These are phyloP conservation scores for Cecidostiba fungosa DNA, from an alignment of 2,888 invertebrate genomes.

Conservation along the genomic window DNA sequence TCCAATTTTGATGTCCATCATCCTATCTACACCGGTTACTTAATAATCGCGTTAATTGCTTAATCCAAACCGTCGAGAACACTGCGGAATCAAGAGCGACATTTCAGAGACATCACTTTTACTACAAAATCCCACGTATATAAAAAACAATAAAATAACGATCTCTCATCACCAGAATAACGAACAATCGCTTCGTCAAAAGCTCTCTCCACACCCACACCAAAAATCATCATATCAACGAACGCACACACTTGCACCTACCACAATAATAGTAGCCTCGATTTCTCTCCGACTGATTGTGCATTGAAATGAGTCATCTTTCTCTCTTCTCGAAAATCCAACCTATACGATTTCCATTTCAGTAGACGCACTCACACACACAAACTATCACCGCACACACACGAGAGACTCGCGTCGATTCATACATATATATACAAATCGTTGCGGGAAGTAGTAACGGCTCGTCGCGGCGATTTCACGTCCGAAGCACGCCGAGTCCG, in stretches of 20 bases:
- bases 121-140: no score
- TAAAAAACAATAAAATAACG: no score
- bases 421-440: background rate
- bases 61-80: background rate
- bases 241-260: background rate
- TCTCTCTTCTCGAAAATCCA: background rate
- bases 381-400: background rate
- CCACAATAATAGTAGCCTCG: background rate
- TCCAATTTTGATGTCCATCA: background rate
- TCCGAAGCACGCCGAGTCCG: slow-evolving; percentile 66
- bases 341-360: background rate
- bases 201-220: background rate
- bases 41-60: background rate
- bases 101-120: no score
- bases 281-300: background rate
- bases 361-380: background rate
- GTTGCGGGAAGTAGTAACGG: background rate
- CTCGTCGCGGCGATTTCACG: slow-evolving; percentile 45
- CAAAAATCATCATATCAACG: background rate
- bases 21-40: background rate
- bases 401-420: background rate
- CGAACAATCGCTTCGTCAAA: no score
- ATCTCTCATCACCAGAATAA: no score
- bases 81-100: background rate
- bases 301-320: background rate